Conservation (phyloP, 2,113 vertebrate species). For the Conger conger region DNA sequence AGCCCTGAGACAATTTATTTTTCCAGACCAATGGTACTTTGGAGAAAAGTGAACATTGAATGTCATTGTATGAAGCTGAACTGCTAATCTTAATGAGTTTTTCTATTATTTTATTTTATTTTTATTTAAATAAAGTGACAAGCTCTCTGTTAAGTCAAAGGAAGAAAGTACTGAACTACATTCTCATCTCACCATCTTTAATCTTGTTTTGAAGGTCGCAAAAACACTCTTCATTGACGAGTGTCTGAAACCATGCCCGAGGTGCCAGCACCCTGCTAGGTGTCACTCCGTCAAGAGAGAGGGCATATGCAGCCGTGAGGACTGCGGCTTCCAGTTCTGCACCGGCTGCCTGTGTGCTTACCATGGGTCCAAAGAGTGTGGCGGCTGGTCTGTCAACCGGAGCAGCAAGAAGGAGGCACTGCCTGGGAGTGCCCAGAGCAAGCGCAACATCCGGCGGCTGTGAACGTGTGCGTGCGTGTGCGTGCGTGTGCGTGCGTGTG, state of each 20-base stretch:
- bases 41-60: not conserved
- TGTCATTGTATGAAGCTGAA: not conserved
- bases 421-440: constrained; percentile 90
- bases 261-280: constrained; percentile 86
- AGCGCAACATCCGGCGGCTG: constrained; percentile 85
- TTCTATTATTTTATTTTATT: too few relatives aligned
- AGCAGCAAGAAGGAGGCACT: constrained; percentile 74
- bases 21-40: not conserved
- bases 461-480: constrained; percentile 54
- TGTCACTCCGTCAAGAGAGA: constrained; percentile 82
- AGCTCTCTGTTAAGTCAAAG: too few relatives aligned
- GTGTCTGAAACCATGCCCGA: constrained; percentile 86
- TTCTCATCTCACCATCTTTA: not conserved
- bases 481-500: constrained; percentile 13
- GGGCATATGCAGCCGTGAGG: constrained; percentile 80
- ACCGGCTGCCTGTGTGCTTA: constrained; percentile 80
- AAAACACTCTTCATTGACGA: constrained; percentile 90
- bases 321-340: constrained; percentile 90
- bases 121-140: too few relatives aligned
- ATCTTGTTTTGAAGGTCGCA: constrained; percentile 73
- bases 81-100: too few relatives aligned
- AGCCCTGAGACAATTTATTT: not conserved
- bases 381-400: constrained; percentile 64
- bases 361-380: constrained; percentile 89
- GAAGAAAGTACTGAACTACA: not conserved